These are phyloP conservation scores for Varanus salvator DNA, from an alignment of 2,113 vertebrate species.

Conservation along the genomic window DNA sequence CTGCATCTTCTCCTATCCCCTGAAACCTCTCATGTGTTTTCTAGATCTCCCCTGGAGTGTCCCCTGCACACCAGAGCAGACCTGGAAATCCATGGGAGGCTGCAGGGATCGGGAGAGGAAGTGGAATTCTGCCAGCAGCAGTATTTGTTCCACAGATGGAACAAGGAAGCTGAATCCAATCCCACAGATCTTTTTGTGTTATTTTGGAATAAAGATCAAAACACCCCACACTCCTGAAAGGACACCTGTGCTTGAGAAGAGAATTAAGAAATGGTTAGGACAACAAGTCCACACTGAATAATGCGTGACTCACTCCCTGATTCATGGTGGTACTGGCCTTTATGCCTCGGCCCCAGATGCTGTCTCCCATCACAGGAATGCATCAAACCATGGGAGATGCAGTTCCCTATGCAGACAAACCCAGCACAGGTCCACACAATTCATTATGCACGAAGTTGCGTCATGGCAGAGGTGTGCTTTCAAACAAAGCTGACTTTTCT, in stretches of 20 bases:
- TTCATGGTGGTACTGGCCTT: neutral
- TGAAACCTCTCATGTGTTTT: too few species aligned
- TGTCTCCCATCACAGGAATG: neutral
- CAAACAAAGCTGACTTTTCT: slow-evolving; percentile 11
- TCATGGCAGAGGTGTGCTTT: neutral
- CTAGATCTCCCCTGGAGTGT: too few species aligned
- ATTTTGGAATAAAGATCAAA: neutral
- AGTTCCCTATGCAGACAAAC: neutral
- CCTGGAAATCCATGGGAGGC: too few species aligned
- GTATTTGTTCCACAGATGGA: too few species aligned
- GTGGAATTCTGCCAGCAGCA: too few species aligned
- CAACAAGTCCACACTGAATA: neutral
- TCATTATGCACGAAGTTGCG: neutral
- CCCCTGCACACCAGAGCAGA: too few species aligned
- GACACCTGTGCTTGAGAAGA: neutral
- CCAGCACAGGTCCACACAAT: neutral
- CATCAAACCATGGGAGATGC: neutral
- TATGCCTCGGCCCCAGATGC: neutral
- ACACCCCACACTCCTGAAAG: neutral
- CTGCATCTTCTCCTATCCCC: neutral
- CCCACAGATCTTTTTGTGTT: neutral
- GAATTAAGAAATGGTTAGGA: neutral
- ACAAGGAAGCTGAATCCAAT: too few species aligned
- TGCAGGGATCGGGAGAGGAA: too few species aligned
- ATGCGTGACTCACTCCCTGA: neutral